Evolutionary conservation across 2,797 vertebrate genomes (phyloP).

Genomic region (Pantherophis vulpinus): DNA sequence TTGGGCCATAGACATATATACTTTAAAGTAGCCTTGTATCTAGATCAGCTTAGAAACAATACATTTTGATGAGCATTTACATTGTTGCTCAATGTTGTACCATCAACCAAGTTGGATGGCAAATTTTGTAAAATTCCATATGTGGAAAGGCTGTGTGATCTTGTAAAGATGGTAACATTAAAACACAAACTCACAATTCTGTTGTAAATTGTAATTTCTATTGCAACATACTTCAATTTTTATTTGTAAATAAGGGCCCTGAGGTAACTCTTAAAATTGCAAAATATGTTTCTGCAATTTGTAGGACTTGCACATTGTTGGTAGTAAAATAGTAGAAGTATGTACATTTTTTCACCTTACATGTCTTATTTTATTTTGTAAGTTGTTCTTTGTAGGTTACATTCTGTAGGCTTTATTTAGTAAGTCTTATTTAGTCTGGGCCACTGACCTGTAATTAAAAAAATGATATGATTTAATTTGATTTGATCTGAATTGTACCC

Average conservation of each 20-base stretch:
- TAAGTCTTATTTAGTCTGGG: not conserved
- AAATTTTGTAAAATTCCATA: not conserved
- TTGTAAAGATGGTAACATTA: not conserved
- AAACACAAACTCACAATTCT: not conserved
- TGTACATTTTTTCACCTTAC: not conserved
- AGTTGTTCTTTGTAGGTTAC: not conserved
- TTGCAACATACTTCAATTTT: not conserved
- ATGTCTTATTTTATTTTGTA: not conserved
- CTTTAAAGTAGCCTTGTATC: not conserved
- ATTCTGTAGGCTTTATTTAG: not conserved
- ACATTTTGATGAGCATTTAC: not conserved
- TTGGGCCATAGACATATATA: not conserved
- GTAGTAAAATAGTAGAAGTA: not conserved
- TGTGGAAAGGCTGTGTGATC: not conserved
- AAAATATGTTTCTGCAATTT: not conserved
- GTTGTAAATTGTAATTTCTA: not conserved
- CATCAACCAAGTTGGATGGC: not conserved
- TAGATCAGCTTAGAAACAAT: not conserved
- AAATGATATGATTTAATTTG: not conserved
- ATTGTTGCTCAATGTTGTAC: not conserved
- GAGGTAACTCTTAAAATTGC: not conserved
- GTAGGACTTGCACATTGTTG: not conserved
- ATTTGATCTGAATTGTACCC: not conserved
- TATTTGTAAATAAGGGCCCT: not conserved
- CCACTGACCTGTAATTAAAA: not conserved